Conservation (phyloP, 2,113 vertebrate genomes). For the Talpa occidentalis region DNA sequence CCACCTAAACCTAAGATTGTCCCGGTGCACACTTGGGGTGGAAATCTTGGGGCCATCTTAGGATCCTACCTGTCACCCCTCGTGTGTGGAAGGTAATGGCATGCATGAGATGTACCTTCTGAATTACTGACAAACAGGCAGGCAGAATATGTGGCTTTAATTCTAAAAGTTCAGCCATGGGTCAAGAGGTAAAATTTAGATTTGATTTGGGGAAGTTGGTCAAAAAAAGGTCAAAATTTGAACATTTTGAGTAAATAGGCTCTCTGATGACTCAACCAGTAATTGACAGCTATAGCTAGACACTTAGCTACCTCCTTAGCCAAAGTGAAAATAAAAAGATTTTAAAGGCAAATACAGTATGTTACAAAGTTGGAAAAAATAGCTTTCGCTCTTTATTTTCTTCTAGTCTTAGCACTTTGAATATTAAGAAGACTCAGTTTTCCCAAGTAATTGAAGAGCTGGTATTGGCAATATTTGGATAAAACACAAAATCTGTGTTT, state of each 20-base stretch:
- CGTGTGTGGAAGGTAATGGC: not conserved
- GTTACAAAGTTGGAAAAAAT: not conserved
- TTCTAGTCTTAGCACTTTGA: no score
- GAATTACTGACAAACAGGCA: not conserved
- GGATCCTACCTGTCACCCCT: not conserved
- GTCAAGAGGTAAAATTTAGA: not conserved
- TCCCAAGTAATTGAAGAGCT: not conserved
- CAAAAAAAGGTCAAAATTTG: not conserved
- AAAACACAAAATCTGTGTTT: not conserved
- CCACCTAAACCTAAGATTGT: not conserved
- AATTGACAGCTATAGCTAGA: not conserved
- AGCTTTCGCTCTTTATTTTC: not conserved
- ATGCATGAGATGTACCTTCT: not conserved
- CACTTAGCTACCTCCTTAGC: not conserved
- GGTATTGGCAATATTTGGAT: not conserved
- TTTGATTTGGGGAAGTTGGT: not conserved
- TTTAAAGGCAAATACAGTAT: not conserved
- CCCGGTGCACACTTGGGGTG: not conserved
- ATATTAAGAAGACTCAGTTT: not conserved
- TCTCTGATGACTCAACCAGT: not conserved
- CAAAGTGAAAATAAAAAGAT: not conserved
- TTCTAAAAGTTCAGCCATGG: not conserved
- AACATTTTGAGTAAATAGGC: not conserved
- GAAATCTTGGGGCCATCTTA: not conserved
- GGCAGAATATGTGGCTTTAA: not conserved